These are phyloP conservation scores for Invenusta paracnida DNA, from an alignment of 2,888 invertebrate species.

Conservation along the genomic window DNA sequence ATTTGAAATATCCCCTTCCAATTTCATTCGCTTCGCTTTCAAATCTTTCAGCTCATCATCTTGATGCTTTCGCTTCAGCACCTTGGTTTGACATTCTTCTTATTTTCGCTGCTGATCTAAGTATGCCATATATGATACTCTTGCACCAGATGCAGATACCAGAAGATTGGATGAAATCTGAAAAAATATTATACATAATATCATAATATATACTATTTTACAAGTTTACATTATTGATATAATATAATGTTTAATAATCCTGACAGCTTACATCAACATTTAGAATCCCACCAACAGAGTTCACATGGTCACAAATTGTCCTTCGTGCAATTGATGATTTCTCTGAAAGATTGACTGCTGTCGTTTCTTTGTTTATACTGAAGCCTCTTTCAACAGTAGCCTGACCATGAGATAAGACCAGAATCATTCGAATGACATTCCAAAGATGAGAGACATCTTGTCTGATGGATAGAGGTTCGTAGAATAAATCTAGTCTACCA, in stretches of 20 bases:
- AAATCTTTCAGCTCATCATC: slow-evolving; percentile 26
- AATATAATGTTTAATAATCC: slow-evolving; percentile 21
- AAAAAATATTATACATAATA: slow-evolving; percentile 24
- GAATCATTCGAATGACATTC: slow-evolving; percentile 4
- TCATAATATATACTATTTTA: slow-evolving; percentile 1
- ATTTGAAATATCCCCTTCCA: slow-evolving; percentile 29
- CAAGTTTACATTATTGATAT: slow-evolving; percentile 26
- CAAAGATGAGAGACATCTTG: not conserved
- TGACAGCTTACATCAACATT: slow-evolving; percentile 29
- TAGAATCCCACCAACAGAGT: slow-evolving; percentile 25
- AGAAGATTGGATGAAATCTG: slow-evolving; percentile 29
- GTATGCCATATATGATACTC: slow-evolving; percentile 25
- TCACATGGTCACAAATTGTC: slow-evolving; percentile 22
- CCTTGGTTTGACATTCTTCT: slow-evolving; percentile 17
- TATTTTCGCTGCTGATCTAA: slow-evolving; percentile 4
- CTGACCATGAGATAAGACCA: not conserved
- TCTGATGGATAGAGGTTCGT: not conserved
- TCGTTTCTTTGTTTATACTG: slow-evolving; percentile 19
- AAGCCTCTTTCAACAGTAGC: slow-evolving; percentile 17
- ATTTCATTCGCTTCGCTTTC: slow-evolving; percentile 14
- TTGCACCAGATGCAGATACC: slow-evolving; percentile 26
- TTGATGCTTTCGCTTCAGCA: slow-evolving; percentile 20
- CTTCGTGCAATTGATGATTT: slow-evolving; percentile 16
- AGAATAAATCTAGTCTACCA: not conserved
- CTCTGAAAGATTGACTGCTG: slow-evolving; percentile 11